Conservation (phyloP, 1,140 invertebrate genomes). For the Euura saliciscinereae region DNA sequence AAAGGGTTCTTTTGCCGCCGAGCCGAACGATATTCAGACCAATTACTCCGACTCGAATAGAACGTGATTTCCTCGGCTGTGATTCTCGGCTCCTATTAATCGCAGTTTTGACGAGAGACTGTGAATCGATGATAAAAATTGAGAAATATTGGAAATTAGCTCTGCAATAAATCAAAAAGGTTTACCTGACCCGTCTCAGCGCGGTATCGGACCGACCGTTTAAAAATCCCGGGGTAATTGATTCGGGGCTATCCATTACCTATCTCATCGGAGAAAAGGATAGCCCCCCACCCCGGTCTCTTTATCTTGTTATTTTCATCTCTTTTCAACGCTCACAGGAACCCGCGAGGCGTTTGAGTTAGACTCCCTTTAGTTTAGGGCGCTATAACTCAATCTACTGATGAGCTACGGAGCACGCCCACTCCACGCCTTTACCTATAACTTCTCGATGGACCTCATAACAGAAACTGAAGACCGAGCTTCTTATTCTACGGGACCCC, state of each 20-base stretch:
- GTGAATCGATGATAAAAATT: neutral
- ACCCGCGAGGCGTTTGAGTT: neutral
- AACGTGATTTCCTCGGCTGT: no score
- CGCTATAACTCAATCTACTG: slow-evolving; percentile 43
- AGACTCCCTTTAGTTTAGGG: slow-evolving; percentile 32
- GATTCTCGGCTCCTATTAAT: neutral
- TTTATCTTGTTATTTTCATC: neutral
- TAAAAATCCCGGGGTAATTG: neutral
- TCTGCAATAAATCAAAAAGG: neutral
- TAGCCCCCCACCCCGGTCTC: neutral
- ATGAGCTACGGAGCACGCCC: slow-evolving; percentile 43
- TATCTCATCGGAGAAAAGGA: slow-evolving; percentile 12
- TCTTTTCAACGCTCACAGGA: neutral
- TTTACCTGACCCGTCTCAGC: neutral
- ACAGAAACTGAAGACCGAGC: slow-evolving; percentile 13
- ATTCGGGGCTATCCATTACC: slow-evolving; percentile 21
- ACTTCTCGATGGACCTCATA: slow-evolving; percentile 29
- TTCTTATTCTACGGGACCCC: neutral
- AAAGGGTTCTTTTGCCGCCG: neutral
- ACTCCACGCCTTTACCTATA: slow-evolving; percentile 37
- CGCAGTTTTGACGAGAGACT: no score
- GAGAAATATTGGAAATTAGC: neutral
- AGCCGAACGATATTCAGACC: neutral
- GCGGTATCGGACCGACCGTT: neutral
- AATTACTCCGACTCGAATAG: neutral